A percentile compares a stretch with the other conserved stretches of the same genome.
Conservation (phyloP, 1,140 invertebrate species). For the Drosophila pruinosa region DNA sequence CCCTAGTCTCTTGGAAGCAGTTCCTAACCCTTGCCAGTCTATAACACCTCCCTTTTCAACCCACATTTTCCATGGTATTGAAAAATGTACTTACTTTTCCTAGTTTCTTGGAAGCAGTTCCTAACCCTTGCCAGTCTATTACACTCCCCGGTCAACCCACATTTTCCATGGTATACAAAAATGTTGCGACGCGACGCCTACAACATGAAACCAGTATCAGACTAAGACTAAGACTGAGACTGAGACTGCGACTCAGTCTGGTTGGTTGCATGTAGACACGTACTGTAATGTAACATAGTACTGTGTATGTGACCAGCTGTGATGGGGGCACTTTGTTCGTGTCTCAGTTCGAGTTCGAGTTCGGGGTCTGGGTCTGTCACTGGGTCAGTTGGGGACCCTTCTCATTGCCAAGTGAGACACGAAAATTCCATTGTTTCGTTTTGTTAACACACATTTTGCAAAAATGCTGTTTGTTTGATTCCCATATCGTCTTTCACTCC, state of each 20-base stretch:
- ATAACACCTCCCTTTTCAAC: background rate
- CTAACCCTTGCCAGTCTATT: background rate
- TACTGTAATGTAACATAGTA: no score
- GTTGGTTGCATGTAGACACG: background rate
- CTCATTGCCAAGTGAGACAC: constrained; percentile 37
- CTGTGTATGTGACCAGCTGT: background rate
- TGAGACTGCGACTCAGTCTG: background rate
- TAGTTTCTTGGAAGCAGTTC: constrained; percentile 2
- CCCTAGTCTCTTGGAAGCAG: constrained; percentile 1
- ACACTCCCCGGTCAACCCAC: background rate
- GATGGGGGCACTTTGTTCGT: background rate
- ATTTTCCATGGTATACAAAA: background rate
- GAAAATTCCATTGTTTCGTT: constrained; percentile 60
- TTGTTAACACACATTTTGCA: constrained; percentile 13
- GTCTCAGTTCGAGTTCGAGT: background rate
- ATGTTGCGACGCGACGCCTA: constrained; percentile 39
- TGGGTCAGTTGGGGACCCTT: constrained; percentile 54
- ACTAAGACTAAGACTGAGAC: background rate
- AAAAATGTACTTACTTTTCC: no score
- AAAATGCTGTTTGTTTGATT: constrained; percentile 5
- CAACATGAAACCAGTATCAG: constrained; percentile 52
- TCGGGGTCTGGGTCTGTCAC: constrained; percentile 28
- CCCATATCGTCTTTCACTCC: constrained; percentile 18
- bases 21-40: background rate
- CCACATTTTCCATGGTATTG: background rate